These are phyloP conservation scores for Aphaenogaster ashmeadi DNA, from an alignment of 1,140 invertebrate species.

Conservation along the genomic window DNA sequence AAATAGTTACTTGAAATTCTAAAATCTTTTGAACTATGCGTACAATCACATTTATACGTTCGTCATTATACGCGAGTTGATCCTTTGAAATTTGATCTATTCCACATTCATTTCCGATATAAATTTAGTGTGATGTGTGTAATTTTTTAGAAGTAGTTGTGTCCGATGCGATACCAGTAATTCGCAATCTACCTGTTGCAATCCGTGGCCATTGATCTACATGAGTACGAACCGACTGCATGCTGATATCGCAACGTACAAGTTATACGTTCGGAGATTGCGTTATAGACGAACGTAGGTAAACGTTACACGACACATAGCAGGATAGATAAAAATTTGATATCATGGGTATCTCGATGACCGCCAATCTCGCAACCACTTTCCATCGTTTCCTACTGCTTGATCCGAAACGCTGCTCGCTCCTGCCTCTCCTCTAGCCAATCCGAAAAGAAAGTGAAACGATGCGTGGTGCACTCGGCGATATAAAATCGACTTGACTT, in stretches of 20 bases:
- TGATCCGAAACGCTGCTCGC: neutral
- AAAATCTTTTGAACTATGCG: neutral
- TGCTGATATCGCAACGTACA: neutral
- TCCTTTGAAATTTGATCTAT: neutral
- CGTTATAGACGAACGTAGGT: neutral
- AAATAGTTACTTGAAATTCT: slow-evolving; percentile 8
- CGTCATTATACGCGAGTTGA: neutral
- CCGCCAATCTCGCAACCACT: slow-evolving; percentile 52
- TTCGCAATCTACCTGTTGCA: neutral
- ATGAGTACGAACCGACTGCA: neutral
- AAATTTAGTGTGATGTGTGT: neutral
- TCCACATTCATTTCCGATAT: neutral
- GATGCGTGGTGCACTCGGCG: neutral
- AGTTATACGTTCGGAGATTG: slow-evolving; percentile 37
- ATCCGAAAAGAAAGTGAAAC: slow-evolving; percentile 59
- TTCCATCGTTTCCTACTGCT: slow-evolving; percentile 60
- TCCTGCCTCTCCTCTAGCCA: neutral
- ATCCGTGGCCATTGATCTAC: neutral
- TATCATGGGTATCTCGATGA: slow-evolving; percentile 17
- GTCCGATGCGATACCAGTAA: neutral
- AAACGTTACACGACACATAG: slow-evolving; percentile 17
- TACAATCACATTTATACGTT: neutral
- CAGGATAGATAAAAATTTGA: slow-evolving; percentile 35
- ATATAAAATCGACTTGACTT: slow-evolving; percentile 10
- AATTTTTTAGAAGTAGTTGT: neutral